Conservation (phyloP, 2,797 vertebrate genomes). For the Yasuhikotakia modesta region DNA sequence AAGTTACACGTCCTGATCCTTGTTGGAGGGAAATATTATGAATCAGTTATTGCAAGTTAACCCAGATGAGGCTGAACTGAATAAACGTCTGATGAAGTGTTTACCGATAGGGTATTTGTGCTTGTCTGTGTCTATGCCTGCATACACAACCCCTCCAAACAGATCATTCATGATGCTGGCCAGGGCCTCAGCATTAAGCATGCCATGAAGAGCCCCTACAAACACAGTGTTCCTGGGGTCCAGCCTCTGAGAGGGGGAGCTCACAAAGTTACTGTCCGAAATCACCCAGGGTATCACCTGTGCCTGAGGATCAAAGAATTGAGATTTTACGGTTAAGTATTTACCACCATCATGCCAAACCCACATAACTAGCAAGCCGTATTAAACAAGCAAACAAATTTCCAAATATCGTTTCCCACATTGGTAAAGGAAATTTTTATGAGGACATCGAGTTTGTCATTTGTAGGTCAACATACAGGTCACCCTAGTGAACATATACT, state of each 20-base stretch:
- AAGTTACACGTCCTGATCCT: conserved; percentile 98
- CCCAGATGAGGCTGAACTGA: neutral
- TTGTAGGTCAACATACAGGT: too few relatives aligned
- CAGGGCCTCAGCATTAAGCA: conserved; percentile 95
- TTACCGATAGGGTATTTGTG: conserved; percentile 99
- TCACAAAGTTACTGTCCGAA: conserved; percentile 96
- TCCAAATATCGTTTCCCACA: too few relatives aligned
- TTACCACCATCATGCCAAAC: neutral
- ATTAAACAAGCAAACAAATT: too few relatives aligned
- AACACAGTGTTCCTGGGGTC: conserved; percentile 98
- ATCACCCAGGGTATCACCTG: conserved; percentile 99
- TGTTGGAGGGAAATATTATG: neutral
- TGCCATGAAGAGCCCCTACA: conserved; percentile 94
- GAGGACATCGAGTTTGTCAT: too few relatives aligned
- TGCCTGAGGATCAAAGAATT: conserved; percentile 76
- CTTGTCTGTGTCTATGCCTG: conserved; percentile 98
- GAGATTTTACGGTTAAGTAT: too few relatives aligned
- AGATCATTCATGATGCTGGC: conserved; percentile 95
- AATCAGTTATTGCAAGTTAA: too few relatives aligned
- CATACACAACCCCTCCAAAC: conserved; percentile 95
- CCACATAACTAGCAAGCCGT: too few relatives aligned
- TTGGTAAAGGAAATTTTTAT: too few relatives aligned
- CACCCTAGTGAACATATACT: too few relatives aligned
- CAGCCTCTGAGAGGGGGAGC: conserved; percentile 91
- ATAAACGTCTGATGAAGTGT: conserved; percentile 22